These are phyloP conservation scores for Macquaria australasica DNA, from an alignment of 2,113 vertebrate genomes.

Conservation along the genomic window DNA sequence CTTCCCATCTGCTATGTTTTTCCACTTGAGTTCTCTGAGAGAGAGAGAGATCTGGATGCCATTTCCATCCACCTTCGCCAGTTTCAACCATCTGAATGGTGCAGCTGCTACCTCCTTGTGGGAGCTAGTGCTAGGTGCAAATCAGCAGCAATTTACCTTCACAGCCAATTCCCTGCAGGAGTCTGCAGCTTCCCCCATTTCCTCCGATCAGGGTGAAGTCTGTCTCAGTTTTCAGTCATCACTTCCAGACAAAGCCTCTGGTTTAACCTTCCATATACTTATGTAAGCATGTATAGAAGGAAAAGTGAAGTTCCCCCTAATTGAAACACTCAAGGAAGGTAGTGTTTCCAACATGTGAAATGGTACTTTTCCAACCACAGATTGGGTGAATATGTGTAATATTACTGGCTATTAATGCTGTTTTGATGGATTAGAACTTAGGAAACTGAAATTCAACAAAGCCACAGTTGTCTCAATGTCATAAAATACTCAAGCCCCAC, in stretches of 20 bases:
- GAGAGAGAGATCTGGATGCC: slow-evolving; percentile 10
- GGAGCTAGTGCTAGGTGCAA: neutral
- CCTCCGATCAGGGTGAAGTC: neutral
- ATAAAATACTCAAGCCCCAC: too few species aligned
- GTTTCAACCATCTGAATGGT: slow-evolving; percentile 4
- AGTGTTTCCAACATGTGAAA: neutral
- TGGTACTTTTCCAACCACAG: neutral
- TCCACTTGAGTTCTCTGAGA: slow-evolving; percentile 12
- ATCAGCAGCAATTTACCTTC: slow-evolving; percentile 31
- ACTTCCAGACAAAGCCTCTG: too few species aligned
- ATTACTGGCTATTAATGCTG: neutral
- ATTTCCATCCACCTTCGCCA: slow-evolving; percentile 18
- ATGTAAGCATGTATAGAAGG: neutral
- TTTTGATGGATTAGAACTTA: neutral
- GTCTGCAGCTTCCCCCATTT: neutral
- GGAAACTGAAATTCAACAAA: too few species aligned
- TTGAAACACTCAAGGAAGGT: neutral
- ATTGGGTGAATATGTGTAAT: neutral
- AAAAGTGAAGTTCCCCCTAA: neutral
- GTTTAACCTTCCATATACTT: neutral
- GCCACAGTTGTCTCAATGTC: too few species aligned
- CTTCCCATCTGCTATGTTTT: slow-evolving; percentile 32
- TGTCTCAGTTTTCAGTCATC: slow-evolving; percentile 14
- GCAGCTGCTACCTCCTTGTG: slow-evolving; percentile 19
- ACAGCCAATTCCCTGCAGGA: neutral